phyloP scores from a whole-genome alignment of 2,888 invertebrate species.

The Patella caerulea region DNA sequence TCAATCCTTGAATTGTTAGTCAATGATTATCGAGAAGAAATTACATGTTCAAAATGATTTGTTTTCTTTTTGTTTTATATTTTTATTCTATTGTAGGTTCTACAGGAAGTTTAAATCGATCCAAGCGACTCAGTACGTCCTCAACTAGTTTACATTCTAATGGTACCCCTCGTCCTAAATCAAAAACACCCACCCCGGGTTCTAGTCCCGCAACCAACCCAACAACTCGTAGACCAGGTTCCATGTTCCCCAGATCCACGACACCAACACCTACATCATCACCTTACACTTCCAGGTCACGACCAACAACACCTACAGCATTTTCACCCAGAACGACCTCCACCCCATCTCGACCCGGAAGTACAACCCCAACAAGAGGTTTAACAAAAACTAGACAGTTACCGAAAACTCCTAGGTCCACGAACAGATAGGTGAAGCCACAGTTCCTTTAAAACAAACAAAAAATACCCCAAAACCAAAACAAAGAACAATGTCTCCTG shows the following conservation, averaged over 20 bases:
- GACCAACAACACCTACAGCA: slow-evolving; percentile 57
- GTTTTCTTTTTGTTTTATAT: slow-evolving; percentile 1
- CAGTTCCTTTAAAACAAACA: too few species aligned
- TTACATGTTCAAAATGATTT: not conserved
- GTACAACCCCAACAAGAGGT: slow-evolving; percentile 35
- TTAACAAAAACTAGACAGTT: not conserved
- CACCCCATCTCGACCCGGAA: slow-evolving; percentile 38
- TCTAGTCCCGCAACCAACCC: slow-evolving; percentile 38
- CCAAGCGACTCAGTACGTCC: slow-evolving; percentile 59
- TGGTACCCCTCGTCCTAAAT: slow-evolving; percentile 41
- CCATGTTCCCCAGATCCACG: slow-evolving; percentile 51
- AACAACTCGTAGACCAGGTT: slow-evolving; percentile 39
- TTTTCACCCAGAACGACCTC: slow-evolving; percentile 45
- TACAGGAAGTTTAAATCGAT: slow-evolving; percentile 57
- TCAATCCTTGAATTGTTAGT: too few species aligned
- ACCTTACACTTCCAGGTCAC: slow-evolving; percentile 32
- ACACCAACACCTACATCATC: slow-evolving; percentile 55
- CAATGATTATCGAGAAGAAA: not conserved
- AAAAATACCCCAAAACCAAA: too few species aligned
- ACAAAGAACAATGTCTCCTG: too few species aligned
- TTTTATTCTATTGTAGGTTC: slow-evolving; percentile 46
- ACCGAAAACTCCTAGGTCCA: not conserved
- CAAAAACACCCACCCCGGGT: slow-evolving; percentile 35
- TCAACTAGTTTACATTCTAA: slow-evolving; percentile 55
- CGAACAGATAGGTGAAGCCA: not conserved